A percentile compares a stretch with the other conserved stretches of the same genome.
Conservation (phyloP, 2,113 vertebrate species). For the Macquaria ambigua region DNA sequence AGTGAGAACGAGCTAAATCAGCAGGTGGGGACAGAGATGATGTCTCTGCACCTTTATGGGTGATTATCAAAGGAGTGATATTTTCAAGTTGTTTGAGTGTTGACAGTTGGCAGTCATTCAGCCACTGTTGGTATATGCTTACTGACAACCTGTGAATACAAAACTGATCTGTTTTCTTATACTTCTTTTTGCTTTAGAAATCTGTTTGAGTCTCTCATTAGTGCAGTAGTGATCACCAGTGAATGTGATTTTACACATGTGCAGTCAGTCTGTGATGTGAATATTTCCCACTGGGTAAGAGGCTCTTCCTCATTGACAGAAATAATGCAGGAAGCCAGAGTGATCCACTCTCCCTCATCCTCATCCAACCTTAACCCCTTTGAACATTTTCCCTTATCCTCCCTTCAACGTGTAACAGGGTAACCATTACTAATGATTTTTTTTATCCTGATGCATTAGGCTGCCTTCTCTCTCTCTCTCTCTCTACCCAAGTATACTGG, state of each 20-base stretch:
- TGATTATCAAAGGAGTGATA: background rate
- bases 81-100: conserved; percentile 3
- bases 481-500: conserved; percentile 46
- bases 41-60: background rate
- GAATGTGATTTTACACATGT: background rate
- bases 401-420: conserved; percentile 26
- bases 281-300: background rate
- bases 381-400: conserved; percentile 17
- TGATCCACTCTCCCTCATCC: conserved; percentile 40
- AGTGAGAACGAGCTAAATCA: background rate
- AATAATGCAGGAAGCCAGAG: conserved; percentile 41
- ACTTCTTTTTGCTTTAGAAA: background rate
- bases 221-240: conserved; percentile 4
- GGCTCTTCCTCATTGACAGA: conserved; percentile 46
- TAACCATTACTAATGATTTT: conserved; percentile 45
- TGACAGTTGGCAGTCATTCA: conserved; percentile 14
- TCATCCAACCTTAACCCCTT: conserved; percentile 41
- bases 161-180: background rate
- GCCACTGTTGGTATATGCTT: background rate
- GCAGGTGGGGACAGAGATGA: background rate
- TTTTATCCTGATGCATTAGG: conserved; percentile 35
- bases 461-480: conserved; percentile 21
- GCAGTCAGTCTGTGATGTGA: conserved; percentile 2
- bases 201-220: background rate
- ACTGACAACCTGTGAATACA: conserved; percentile 2